Percentiles rank a stretch among this genome's conserved stretches.
These are phyloP conservation scores for Zygothrica quintamaculata DNA, from an alignment of 2,888 invertebrate species.

Conservation along the genomic window DNA sequence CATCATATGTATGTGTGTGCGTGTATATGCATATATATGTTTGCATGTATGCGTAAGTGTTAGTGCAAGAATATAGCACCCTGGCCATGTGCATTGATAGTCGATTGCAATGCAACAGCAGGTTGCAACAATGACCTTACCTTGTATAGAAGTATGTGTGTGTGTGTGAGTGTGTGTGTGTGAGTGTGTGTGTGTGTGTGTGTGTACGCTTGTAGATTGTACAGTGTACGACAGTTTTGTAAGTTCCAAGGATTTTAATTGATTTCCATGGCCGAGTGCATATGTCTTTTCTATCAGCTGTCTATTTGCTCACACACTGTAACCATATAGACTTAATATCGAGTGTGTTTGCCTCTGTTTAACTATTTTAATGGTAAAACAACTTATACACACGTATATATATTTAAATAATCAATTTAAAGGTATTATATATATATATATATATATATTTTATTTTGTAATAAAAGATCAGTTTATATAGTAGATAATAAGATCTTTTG, in stretches of 20 bases:
- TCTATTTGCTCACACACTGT: constrained; percentile 46
- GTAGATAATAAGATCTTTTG: too few species aligned
- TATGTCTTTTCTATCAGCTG: constrained; percentile 69
- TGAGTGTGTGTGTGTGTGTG: background rate
- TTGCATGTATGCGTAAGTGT: constrained; percentile 27
- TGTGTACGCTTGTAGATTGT: constrained; percentile 7
- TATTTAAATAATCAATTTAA: too few species aligned
- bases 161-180: constrained; percentile 4
- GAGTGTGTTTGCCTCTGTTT: constrained; percentile 11
- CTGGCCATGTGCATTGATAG: constrained; percentile 67
- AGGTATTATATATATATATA: too few species aligned
- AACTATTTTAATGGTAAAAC: constrained; percentile 16
- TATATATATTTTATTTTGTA: too few species aligned
- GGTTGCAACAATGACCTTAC: constrained; percentile 57
- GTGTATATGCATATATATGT: constrained; percentile 28
- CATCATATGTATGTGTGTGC: constrained; percentile 23
- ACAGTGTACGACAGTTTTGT: constrained; percentile 46
- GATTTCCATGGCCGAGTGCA: constrained; percentile 81
- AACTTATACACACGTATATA: constrained; percentile 1
- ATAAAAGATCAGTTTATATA: too few species aligned
- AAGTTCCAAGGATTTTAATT: constrained; percentile 79
- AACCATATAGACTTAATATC: constrained; percentile 16
- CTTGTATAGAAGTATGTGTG: constrained; percentile 6
- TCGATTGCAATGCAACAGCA: constrained; percentile 65
- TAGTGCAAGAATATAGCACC: constrained; percentile 41